Evolutionary conservation across 1,140 invertebrate genomes (phyloP), one percentile per base, ranked within the genome.

Genomic region (Micrasema longulum): DNA sequence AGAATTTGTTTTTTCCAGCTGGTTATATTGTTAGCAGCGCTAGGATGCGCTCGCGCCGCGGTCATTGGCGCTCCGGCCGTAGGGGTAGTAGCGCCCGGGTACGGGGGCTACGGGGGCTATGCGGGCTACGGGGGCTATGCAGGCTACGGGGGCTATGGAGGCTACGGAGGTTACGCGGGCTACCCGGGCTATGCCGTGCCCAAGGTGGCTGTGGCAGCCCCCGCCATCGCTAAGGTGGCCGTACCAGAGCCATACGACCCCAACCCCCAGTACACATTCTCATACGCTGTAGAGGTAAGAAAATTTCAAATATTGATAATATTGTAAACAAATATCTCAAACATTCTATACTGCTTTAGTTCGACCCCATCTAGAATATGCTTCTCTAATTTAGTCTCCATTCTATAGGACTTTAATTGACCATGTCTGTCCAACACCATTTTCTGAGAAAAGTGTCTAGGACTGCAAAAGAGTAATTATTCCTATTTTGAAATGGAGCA

Each of bases 191-290:
- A 45, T 16, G 38, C 36, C 3, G 52, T 70, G 22, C 65, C 69
- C 18, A 71, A 73, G 36, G 70, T 69, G 45, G 65, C 62, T 2
- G 75, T 70, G 16, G 76, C 74, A 2, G 76, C 73, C 1, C 75
- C 79, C 7, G 80, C 80, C 12, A 77, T 84, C 3, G 83, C 83
- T 50, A 84, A 85, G 62, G 84, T 83, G 66, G 83, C 82, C 18
- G 81, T 67, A 3, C 80, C 83, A 20, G 84, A 82, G 60, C 82
- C 83, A 57, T 88, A 86, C 77, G 86, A 88, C 78, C 86, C 86
- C 20, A 84, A 87, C 79, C 86, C 86, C 23, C 85, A 87, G 77
- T 87, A 87, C 78, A 84, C 82, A 73, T 88, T 81, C 82, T 86
- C 84, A 67, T 88, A 88, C 74, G 83, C 86, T 71, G 82, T 89